Conservation (phyloP, 2,888 invertebrate species). For the Myopa testacea region DNA sequence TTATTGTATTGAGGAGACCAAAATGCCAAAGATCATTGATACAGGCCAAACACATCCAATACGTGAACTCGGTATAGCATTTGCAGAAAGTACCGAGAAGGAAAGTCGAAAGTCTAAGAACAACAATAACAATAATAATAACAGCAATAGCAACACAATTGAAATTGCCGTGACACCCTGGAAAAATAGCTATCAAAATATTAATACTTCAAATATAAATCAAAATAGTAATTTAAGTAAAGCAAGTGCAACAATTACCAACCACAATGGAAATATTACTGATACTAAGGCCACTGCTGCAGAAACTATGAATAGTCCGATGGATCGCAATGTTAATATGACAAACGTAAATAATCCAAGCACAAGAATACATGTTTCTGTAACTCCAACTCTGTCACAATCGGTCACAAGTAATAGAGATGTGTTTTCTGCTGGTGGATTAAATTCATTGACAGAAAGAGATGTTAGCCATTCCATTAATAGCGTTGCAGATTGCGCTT, state of each 20-base stretch:
- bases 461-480: slow-evolving; percentile 27
- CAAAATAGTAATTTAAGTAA: slow-evolving; percentile 43
- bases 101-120: slow-evolving; percentile 44
- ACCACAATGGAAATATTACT: slow-evolving; percentile 44
- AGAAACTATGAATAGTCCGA: slow-evolving; percentile 26
- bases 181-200: slow-evolving; percentile 52
- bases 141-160: slow-evolving; percentile 40
- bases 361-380: slow-evolving; percentile 23
- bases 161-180: slow-evolving; percentile 47
- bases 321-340: slow-evolving; percentile 21
- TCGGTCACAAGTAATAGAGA: slow-evolving; percentile 14
- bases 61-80: slow-evolving; percentile 56
- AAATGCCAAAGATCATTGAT: slow-evolving; percentile 71
- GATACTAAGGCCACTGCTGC: slow-evolving; percentile 4
- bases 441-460: slow-evolving; percentile 6
- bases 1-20: slow-evolving; percentile 71
- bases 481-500: slow-evolving; percentile 8
- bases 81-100: slow-evolving; percentile 51
- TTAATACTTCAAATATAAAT: slow-evolving; percentile 38
- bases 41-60: slow-evolving; percentile 71
- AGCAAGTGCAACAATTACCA: slow-evolving; percentile 40
- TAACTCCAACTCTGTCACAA: slow-evolving; percentile 32
- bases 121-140: slow-evolving; percentile 49
- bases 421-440: not conserved
- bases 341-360: slow-evolving; percentile 24